These are phyloP conservation scores for Drosophila pachea DNA, from an alignment of 1,140 invertebrate genomes.

Conservation along the genomic window DNA sequence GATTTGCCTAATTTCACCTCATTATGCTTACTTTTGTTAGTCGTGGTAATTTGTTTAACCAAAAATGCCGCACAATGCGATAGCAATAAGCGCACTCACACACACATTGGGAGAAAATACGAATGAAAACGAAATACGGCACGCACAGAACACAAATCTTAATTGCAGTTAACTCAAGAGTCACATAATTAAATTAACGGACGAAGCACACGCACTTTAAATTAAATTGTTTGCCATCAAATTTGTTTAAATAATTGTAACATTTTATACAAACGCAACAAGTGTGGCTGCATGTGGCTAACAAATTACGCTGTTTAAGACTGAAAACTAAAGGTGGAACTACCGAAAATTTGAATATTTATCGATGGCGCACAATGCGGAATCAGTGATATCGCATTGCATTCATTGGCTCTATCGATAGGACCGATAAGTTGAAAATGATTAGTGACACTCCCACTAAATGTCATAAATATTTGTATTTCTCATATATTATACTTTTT, in stretches of 20 bases:
- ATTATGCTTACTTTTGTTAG: conserved; percentile 45
- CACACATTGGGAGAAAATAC: conserved; percentile 14
- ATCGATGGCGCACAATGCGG: background rate
- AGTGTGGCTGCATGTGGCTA: conserved; percentile 35
- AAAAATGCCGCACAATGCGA: conserved; percentile 51
- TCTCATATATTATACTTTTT: background rate
- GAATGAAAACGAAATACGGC: conserved; percentile 28
- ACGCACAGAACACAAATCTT: conserved; percentile 25
- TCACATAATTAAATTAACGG: conserved; percentile 31
- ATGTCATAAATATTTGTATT: background rate
- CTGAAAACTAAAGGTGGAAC: conserved; percentile 7
- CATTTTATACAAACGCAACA: conserved; percentile 45
- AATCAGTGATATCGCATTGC: background rate
- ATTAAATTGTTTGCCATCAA: conserved; percentile 26
- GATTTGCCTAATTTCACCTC: conserved; percentile 38
- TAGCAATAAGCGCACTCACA: conserved; percentile 27
- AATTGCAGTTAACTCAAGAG: conserved; percentile 33
- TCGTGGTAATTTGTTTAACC: conserved; percentile 45
- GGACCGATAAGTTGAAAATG: background rate
- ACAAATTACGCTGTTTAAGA: conserved; percentile 27
- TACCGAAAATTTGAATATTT: background rate
- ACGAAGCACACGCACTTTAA: conserved; percentile 25
- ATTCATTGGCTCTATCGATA: background rate
- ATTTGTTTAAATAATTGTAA: conserved; percentile 44
- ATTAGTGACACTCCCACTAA: background rate